A percentile compares a stretch with the other conserved stretches of the same genome.
Evolutionary conservation across 2,797 vertebrate species (phyloP).

Genomic region (Lagodon rhomboides): DNA sequence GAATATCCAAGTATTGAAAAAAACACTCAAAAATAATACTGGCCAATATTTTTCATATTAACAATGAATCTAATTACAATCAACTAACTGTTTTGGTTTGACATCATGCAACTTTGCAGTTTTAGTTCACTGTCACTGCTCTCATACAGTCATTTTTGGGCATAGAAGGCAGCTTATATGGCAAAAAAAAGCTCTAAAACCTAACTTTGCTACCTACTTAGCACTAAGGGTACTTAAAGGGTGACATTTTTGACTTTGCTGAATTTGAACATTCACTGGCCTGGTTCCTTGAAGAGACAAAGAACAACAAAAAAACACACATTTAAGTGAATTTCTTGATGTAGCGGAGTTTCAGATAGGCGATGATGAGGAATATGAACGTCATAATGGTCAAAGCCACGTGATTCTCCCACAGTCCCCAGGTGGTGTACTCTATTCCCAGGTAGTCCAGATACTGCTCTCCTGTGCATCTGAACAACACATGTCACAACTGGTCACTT

Average conservation of each 20-base stretch:
- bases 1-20: not conserved
- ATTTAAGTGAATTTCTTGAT: slow-evolving; percentile 91
- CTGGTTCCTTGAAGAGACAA: slow-evolving; percentile 1
- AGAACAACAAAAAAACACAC: not conserved
- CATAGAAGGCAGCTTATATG: not conserved
- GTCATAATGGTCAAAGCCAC: slow-evolving; percentile 88
- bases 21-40: not conserved
- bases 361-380: slow-evolving; percentile 86
- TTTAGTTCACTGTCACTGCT: not conserved
- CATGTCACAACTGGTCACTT: not conserved
- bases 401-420: slow-evolving; percentile 94
- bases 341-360: slow-evolving; percentile 90
- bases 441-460: slow-evolving; percentile 86
- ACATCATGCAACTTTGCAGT: not conserved
- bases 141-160: not conserved
- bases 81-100: not conserved
- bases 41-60: not conserved
- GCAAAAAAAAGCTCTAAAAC: not conserved
- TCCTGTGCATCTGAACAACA: slow-evolving; percentile 87
- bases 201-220: not conserved
- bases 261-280: not conserved
- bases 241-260: not conserved
- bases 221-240: not conserved
- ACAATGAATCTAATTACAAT: not conserved
- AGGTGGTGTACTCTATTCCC: slow-evolving; percentile 87